Evolutionary conservation across 2,888 invertebrate genomes (phyloP).

Genomic region (Lochmaea capreae): DNA sequence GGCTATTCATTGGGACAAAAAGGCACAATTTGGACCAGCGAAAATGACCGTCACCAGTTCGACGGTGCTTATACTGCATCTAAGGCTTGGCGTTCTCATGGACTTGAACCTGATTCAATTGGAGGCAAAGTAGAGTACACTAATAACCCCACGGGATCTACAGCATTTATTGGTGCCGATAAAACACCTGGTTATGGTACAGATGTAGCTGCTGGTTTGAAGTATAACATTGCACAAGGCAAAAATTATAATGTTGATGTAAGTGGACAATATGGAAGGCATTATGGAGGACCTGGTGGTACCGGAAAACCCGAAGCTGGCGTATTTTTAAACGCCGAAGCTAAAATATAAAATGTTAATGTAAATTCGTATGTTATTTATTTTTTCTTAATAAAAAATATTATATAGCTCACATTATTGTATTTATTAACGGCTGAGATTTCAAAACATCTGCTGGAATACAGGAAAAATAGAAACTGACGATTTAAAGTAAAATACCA

Average conservation of each 20-base stretch:
- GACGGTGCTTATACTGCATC: conserved; percentile 50
- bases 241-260: conserved; percentile 51
- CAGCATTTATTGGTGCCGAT: conserved; percentile 49
- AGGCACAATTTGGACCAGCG: conserved; percentile 33
- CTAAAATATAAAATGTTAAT: neutral
- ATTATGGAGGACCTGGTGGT: conserved; percentile 51
- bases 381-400: too few species aligned
- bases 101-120: conserved; percentile 49
- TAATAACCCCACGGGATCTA: conserved; percentile 51
- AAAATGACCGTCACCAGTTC: conserved; percentile 43
- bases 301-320: conserved; percentile 47
- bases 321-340: conserved; percentile 24
- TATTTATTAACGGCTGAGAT: too few species aligned
- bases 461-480: too few species aligned
- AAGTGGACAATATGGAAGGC: conserved; percentile 49
- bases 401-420: too few species aligned
- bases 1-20: conserved; percentile 20
- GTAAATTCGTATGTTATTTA: neutral
- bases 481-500: too few species aligned
- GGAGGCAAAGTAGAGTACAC: conserved; percentile 52
- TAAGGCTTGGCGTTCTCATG: conserved; percentile 49
- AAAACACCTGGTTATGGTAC: conserved; percentile 50
- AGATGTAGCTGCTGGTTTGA: conserved; percentile 49
- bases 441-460: too few species aligned
- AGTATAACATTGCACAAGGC: conserved; percentile 44